Conservation (phyloP, 2,888 invertebrate species). For the Bembecia ichneumoniformis region DNA sequence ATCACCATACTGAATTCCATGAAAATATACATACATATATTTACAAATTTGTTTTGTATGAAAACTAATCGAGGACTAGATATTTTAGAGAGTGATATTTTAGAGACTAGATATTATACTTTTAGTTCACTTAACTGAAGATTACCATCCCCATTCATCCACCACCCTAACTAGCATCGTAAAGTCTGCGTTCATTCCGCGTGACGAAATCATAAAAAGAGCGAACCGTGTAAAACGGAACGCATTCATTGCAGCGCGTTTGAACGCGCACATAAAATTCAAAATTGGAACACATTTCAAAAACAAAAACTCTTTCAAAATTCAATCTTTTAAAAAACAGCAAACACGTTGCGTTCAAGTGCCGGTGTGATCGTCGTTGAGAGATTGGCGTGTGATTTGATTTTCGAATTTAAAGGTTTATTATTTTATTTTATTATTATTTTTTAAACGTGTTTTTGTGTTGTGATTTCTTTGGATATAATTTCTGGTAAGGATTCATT, state of each 20-base stretch:
- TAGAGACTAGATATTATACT: too few relatives aligned
- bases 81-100: too few relatives aligned
- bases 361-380: conserved; percentile 62
- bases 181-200: conserved; percentile 38
- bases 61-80: too few relatives aligned
- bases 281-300: conserved; percentile 15
- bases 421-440: conserved; percentile 27
- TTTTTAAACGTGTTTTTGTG: conserved; percentile 15
- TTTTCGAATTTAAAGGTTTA: conserved; percentile 65
- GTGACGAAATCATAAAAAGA: conserved; percentile 68
- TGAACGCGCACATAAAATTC: conserved; percentile 33
- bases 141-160: neutral
- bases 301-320: conserved; percentile 3
- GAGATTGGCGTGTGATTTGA: conserved; percentile 63
- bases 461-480: conserved; percentile 18
- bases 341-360: conserved; percentile 63
- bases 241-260: conserved; percentile 47
- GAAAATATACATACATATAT: too few relatives aligned
- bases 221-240: conserved; percentile 24
- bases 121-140: neutral
- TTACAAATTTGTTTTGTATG: too few relatives aligned
- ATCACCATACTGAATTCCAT: too few relatives aligned
- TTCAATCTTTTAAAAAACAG: conserved; percentile 15
- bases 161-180: neutral
- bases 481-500: neutral